A percentile compares a stretch with the other conserved stretches of the same genome.
phyloP scores from a whole-genome alignment of 1,140 invertebrate species.

The Araneus ventricosus region DNA sequence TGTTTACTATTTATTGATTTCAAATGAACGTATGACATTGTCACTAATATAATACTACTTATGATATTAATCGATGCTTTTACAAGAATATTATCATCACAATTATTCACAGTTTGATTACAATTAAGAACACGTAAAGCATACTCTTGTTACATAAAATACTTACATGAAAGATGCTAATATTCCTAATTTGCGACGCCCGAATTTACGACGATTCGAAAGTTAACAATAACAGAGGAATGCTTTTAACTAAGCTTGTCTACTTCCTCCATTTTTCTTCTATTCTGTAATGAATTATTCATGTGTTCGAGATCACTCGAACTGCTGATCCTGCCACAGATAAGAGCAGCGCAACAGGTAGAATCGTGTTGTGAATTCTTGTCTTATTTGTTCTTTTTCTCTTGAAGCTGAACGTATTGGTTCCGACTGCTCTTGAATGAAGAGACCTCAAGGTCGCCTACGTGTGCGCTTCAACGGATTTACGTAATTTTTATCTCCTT shows the following conservation, averaged over 20 bases:
- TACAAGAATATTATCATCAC: too few species aligned
- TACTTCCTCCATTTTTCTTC: background rate
- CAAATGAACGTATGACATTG: too few species aligned
- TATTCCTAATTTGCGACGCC: too few species aligned
- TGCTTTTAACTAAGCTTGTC: background rate
- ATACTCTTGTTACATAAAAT: too few species aligned
- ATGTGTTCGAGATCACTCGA: background rate
- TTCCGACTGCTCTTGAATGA: slow-evolving; percentile 28
- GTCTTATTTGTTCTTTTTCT: slow-evolving; percentile 30
- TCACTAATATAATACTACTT: too few species aligned
- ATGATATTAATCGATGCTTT: too few species aligned
- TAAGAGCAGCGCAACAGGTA: slow-evolving; percentile 27
- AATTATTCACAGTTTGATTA: too few species aligned
- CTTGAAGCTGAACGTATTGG: background rate
- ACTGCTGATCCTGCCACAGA: background rate
- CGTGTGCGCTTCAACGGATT: background rate
- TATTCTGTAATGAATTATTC: background rate
- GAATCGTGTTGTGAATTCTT: slow-evolving; percentile 13
- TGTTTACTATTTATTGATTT: too few species aligned
- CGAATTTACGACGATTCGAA: background rate
- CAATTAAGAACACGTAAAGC: too few species aligned
- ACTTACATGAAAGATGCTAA: too few species aligned
- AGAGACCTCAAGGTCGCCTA: background rate
- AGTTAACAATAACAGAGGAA: slow-evolving; percentile 11
- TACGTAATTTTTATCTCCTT: background rate